Percentiles rank a stretch among this genome's conserved stretches.
phyloP scores from a whole-genome alignment of 2,797 vertebrate species.

The Nyctibius grandis region DNA sequence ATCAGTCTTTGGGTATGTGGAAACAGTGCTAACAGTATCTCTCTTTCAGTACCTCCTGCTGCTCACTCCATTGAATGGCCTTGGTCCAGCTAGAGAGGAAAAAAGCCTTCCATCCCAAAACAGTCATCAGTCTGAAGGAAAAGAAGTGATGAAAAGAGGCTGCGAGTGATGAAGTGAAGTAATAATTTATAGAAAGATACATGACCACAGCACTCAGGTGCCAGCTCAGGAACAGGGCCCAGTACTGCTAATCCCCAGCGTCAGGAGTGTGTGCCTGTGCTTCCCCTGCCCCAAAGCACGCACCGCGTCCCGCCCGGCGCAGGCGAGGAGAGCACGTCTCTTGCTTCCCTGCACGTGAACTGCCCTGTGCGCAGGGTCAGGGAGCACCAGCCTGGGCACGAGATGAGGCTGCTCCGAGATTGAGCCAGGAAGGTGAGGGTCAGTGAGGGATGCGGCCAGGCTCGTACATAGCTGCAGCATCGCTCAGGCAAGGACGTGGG shows the following conservation, averaged over 20 bases:
- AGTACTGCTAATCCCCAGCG: neutral
- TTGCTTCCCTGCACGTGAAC: accelerated
- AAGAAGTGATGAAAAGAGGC: conserved; percentile 54
- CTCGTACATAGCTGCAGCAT: neutral
- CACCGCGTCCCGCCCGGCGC: accelerated
- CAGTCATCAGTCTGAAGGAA: conserved; percentile 15
- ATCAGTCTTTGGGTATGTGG: conserved; percentile 31
- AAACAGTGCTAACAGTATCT: conserved; percentile 43
- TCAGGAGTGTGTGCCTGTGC: neutral
- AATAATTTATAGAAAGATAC: conserved; percentile 34
- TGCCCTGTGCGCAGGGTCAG: neutral
- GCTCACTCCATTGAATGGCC: neutral
- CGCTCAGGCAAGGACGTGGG: accelerated
- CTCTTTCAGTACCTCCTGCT: conserved; percentile 18
- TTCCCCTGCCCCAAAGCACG: neutral
- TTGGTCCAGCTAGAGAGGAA: conserved; percentile 23
- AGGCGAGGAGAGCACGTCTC: neutral
- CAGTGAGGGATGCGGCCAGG: neutral
- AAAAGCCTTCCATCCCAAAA: conserved; percentile 43
- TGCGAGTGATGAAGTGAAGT: conserved; percentile 38
- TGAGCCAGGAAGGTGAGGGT: neutral
- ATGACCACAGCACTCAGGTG: conserved; percentile 22
- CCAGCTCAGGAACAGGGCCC: neutral
- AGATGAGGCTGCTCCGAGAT: neutral
- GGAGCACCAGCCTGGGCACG: neutral